Base-by-base conservation (phyloP, 2,888 invertebrate species). In the Epirrhoe alternata region DNA sequence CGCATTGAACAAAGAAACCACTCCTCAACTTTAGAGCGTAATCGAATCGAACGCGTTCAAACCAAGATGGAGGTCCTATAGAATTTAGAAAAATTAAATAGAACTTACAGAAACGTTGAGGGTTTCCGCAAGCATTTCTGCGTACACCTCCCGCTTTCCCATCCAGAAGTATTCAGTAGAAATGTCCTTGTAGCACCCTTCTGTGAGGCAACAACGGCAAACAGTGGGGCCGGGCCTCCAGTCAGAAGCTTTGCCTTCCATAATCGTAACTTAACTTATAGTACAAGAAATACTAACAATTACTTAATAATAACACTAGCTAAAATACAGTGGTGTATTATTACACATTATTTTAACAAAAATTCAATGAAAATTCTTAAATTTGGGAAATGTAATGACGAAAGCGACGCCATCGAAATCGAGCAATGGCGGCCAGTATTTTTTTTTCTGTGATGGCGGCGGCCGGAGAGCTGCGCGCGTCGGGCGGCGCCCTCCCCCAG, bases 151-250 rank as follows among this genome's bases (percentile, higher is more conserved):
- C 50, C 89, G 82, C 70, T 90, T 91, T 66, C 92, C 92, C 92
- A 93, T 93, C 92, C 92, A 93, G 72, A 92, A 92, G 82, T 93
- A 93, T 84, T 92, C 92, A 12, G 92, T 92, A 42, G 92, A 90
- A 80, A 93, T 92, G 74, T 93, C 92, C 76, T 93, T 93, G 72
- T 93, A 92, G 67, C 92, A 92, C 1, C 92, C 92, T 69, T 93
- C 92, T 0, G 88, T 71, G 2, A 92, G 79, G 76, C 92, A 92
- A 84, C 92, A 92, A 5, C 92, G 87, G 74, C 92, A 92, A 59
- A 93, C 92, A 14, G 88, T 86, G 0, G 90, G 90, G 47, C 91
- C 91, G 75, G 92, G 90, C 75, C 88, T 82, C 92, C 92, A 92
- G 69, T 90, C 89, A 47, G 85, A 78, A 69, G 81, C 81, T 84